These are phyloP conservation scores for Pomatostomus ruficeps DNA, from an alignment of 2,113 vertebrate species.

Conservation along the genomic window DNA sequence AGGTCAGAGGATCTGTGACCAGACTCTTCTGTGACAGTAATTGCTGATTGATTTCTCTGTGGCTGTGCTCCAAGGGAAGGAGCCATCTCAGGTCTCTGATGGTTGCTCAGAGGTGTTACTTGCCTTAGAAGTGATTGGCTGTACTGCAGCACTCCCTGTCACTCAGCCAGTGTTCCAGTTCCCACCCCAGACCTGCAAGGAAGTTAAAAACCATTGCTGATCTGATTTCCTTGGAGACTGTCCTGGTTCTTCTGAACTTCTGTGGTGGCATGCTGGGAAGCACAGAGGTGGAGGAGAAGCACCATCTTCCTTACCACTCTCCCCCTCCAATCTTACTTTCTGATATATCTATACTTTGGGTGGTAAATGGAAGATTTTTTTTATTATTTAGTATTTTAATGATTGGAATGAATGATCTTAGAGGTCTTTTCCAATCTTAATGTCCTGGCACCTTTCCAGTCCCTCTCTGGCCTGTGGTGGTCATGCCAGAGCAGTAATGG, in stretches of 20 bases:
- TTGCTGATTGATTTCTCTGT: background rate
- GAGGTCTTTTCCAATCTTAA: background rate
- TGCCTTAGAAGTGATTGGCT: background rate
- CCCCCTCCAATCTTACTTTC: background rate
- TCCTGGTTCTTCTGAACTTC: background rate
- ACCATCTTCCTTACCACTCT: background rate
- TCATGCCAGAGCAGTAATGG: background rate
- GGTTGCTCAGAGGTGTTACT: background rate
- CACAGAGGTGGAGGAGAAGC: background rate
- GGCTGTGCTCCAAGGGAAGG: accelerated
- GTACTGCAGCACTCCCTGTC: background rate
- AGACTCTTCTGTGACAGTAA: background rate
- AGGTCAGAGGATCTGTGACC: background rate
- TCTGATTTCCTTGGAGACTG: background rate
- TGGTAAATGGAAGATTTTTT: background rate
- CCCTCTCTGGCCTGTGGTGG: background rate
- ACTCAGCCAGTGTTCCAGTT: background rate
- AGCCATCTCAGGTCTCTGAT: background rate
- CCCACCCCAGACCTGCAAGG: background rate
- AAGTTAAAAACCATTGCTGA: background rate
- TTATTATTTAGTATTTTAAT: background rate
- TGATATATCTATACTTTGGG: background rate
- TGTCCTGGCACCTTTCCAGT: background rate
- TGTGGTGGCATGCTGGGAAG: background rate
- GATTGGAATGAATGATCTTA: background rate